Conservation (phyloP, 2,888 invertebrate species). For the Malacosoma neustria region DNA sequence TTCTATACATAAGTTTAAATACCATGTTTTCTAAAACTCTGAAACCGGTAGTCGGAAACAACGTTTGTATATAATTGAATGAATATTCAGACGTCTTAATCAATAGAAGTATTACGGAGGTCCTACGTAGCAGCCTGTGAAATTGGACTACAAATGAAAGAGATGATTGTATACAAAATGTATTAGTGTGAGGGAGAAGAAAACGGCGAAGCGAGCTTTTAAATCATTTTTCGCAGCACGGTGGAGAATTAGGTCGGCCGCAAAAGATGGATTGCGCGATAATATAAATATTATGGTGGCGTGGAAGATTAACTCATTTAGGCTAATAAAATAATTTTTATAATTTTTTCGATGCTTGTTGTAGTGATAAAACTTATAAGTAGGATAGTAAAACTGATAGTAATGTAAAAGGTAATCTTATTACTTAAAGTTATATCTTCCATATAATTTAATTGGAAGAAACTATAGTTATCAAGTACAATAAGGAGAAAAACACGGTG, state of each 20-base stretch:
- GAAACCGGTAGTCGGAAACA: conserved; percentile 31
- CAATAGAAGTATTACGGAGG: conserved; percentile 66
- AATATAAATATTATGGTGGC: neutral
- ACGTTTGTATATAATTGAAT: conserved; percentile 64
- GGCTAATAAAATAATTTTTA: too few relatives aligned
- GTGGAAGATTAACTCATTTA: neutral
- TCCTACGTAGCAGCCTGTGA: conserved; percentile 65
- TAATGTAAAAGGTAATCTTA: too few relatives aligned
- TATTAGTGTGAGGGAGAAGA: conserved; percentile 28
- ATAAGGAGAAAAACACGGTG: too few relatives aligned
- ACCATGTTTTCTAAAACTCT: neutral
- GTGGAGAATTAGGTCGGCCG: conserved; percentile 40
- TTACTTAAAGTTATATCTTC: too few relatives aligned
- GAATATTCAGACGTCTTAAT: conserved; percentile 72
- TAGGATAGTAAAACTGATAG: too few relatives aligned
- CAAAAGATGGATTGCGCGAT: conserved; percentile 19
- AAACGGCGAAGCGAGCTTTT: conserved; percentile 43
- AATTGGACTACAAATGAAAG: conserved; percentile 60
- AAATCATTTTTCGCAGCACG: conserved; percentile 70
- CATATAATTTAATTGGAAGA: too few relatives aligned
- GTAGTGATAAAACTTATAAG: too few relatives aligned
- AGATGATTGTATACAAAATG: conserved; percentile 23
- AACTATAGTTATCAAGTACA: too few relatives aligned
- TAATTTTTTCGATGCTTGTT: too few relatives aligned
- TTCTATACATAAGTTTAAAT: too few relatives aligned